Evolutionary conservation across 2,113 vertebrate species (phyloP), one percentile per base, ranked within the genome.

Genomic region (Pelusios castaneus): DNA sequence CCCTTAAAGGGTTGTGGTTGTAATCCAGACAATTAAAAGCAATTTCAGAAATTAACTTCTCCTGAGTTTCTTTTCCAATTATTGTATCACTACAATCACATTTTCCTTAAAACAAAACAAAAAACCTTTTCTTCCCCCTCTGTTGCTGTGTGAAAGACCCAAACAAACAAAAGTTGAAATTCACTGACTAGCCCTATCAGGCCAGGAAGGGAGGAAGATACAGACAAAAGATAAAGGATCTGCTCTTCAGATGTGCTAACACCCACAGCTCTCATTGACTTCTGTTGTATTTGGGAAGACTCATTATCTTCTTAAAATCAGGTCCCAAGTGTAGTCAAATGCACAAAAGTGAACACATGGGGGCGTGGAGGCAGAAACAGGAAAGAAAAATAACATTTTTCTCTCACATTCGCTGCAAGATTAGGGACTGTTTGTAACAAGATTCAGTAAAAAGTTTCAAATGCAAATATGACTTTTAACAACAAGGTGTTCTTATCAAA

Each of bases 91-190:
- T 41, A 73, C 38, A 73, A 43, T 73, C 22, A 73, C 9, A 41
- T 90, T 34, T 90, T 19, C 10, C 81, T 89, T n/a, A n/a, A n/a
- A n/a, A n/a, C n/a, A n/a, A n/a, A n/a, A n/a, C n/a, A n/a, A n/a
- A n/a, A n/a, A n/a, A n/a, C n/a, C n/a, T 54, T 82, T 85, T 86
- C 58, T 60, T 34, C 87, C 89, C 91, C 67, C 75, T 77, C 38
- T 0, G 0, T 45, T 73, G 67, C 24, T 84, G 8, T 43, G n/a
- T 76, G 87, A 89, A 95, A 89, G 16, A 86, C 22, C 13, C 21
- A 77, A 90, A 34, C 14, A 81, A 93, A 89, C 89, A 45, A 1
- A 85, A 41, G 16, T 4, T 2, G 3, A 14, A 38, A 41, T 1
- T 24, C 29, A 34, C 22, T 49, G 47, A 56, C 16, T 54, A 56